Conservation (phyloP, 2,888 invertebrate genomes). For the Campoplex nolae region DNA sequence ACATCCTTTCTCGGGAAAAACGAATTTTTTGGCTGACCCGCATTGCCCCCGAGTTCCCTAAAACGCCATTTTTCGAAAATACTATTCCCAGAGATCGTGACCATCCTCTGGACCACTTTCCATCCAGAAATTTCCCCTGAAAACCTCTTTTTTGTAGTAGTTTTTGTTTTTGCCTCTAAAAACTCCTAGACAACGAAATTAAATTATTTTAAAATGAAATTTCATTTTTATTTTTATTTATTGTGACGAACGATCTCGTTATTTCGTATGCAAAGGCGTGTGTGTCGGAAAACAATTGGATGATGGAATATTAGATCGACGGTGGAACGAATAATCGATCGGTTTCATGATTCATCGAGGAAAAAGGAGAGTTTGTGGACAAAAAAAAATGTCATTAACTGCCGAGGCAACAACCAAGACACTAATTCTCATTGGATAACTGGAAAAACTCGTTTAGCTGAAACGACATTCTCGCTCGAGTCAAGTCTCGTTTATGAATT, state of each 20-base stretch:
- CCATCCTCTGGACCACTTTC: background rate
- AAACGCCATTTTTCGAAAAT: conserved; percentile 36
- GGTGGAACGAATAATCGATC: background rate
- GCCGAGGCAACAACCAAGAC: background rate
- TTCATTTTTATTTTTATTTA: conserved; percentile 79
- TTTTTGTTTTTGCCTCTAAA: too few relatives aligned
- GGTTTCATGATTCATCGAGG: background rate
- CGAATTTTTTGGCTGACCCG: background rate
- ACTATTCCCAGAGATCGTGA: conserved; percentile 4
- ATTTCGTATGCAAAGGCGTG: background rate
- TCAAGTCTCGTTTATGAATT: conserved; percentile 8
- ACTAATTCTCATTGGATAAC: conserved; percentile 51
- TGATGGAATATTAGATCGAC: too few relatives aligned
- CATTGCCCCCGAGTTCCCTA: conserved; percentile 5
- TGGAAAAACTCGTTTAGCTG: conserved; percentile 57
- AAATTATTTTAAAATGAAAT: conserved; percentile 84
- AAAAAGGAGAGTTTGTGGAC: conserved; percentile 34
- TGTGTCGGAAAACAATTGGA: background rate
- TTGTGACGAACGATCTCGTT: conserved; percentile 75
- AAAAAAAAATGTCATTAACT: conserved; percentile 34
- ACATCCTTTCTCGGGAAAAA: background rate
- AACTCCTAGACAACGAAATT: conserved; percentile 73
- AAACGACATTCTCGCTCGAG: conserved; percentile 4
- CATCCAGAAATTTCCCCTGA: background rate
- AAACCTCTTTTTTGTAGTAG: background rate